Conservation (phyloP, 1,140 invertebrate species). For the Neodiprion virginianus region DNA sequence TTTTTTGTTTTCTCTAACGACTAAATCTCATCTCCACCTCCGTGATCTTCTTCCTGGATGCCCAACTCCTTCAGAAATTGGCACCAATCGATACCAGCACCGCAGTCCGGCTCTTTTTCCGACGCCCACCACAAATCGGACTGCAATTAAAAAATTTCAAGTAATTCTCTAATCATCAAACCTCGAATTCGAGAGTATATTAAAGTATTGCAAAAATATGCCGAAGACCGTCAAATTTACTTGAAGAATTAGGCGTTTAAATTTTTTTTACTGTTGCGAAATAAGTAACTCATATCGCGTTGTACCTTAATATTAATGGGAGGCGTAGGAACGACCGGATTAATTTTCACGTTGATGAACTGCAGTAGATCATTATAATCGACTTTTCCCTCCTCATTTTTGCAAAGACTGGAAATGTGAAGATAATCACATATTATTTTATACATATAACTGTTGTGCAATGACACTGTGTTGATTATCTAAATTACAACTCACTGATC, state of each 20-base stretch:
- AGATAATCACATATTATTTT: conserved; percentile 10
- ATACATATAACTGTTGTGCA: background rate
- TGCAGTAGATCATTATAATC: conserved; percentile 65
- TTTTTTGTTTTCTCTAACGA: too few species aligned
- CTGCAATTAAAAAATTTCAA: conserved; percentile 41
- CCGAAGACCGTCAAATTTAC: too few species aligned
- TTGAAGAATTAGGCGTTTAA: too few species aligned
- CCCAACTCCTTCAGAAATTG: conserved; percentile 61
- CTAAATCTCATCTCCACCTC: too few species aligned
- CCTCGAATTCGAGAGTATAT: conserved; percentile 9
- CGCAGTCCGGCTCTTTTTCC: conserved; percentile 52
- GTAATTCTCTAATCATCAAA: conserved; percentile 11
- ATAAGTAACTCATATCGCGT: background rate
- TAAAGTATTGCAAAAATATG: background rate
- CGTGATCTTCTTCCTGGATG: conserved; percentile 45
- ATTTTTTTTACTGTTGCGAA: too few species aligned
- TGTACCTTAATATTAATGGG: conserved; percentile 64
- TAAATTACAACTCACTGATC: conserved; percentile 65
- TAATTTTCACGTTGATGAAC: conserved; percentile 67
- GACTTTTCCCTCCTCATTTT: conserved; percentile 69
- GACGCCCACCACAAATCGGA: conserved; percentile 60
- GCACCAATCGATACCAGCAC: conserved; percentile 59
- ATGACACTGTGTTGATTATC: conserved; percentile 16
- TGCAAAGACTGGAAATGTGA: conserved; percentile 55
- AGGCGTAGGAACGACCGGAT: conserved; percentile 59